Conservation (phyloP, 2,888 invertebrate genomes). For the Platerodrilus igneus region DNA sequence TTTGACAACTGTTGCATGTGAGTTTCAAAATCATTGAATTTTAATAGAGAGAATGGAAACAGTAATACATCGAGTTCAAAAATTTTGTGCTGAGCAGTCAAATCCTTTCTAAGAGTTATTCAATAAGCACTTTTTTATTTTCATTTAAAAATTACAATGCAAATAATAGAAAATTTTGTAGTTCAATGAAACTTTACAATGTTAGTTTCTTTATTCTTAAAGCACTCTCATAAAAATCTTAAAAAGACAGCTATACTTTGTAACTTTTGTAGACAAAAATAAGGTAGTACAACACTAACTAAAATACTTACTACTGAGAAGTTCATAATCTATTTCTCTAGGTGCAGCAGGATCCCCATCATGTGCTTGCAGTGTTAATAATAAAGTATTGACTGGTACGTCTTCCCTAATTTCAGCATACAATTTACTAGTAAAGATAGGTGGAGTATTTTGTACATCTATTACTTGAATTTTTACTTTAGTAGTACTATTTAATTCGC, state of each 20-base stretch:
- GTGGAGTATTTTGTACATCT: conserved; percentile 85
- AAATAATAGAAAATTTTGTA: conserved; percentile 1
- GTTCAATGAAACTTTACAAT: too few relatives aligned
- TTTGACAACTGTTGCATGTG: too few relatives aligned
- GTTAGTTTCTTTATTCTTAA: too few relatives aligned
- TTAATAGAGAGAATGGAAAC: too few relatives aligned
- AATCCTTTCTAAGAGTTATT: too few relatives aligned
- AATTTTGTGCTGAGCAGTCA: too few relatives aligned
- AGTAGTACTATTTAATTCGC: conserved; percentile 66
- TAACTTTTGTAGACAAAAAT: conserved; percentile 11
- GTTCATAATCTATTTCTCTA: conserved; percentile 69
- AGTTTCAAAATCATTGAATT: too few relatives aligned
- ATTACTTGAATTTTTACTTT: conserved; percentile 73
- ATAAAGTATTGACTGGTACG: conserved; percentile 75
- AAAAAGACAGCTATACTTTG: conserved; percentile 10
- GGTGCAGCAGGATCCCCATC: conserved; percentile 84
- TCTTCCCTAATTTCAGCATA: conserved; percentile 77
- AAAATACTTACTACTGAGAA: conserved; percentile 69
- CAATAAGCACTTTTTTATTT: too few relatives aligned
- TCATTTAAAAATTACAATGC: too few relatives aligned
- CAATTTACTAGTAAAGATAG: conserved; percentile 75
- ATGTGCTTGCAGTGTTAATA: conserved; percentile 72
- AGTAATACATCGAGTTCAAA: too few relatives aligned
- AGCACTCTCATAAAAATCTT: not conserved
- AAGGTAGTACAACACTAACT: not conserved